Evolutionary conservation across 2,113 vertebrate species (phyloP).

Genomic region (Phrynosoma blainvillii): DNA sequence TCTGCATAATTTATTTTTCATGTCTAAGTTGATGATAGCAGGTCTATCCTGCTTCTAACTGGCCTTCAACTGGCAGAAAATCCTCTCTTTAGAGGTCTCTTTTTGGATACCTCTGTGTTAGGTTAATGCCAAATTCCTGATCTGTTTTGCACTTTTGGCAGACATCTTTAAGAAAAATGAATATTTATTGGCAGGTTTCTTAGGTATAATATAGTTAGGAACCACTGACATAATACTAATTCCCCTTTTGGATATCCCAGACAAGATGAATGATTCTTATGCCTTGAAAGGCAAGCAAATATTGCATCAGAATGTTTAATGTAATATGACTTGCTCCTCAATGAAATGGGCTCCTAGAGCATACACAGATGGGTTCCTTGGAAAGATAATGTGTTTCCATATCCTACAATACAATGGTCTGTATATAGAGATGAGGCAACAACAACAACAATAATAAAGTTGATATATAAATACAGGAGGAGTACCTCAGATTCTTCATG

Average conservation of each 20-base stretch:
- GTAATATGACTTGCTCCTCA: not conserved
- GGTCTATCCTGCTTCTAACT: slow-evolving; percentile 10
- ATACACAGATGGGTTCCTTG: not conserved
- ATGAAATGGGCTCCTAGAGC: not conserved
- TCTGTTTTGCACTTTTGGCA: slow-evolving; percentile 3
- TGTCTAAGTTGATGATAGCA: not conserved
- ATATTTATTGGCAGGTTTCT: not conserved
- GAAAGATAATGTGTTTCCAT: not conserved
- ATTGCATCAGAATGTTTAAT: not conserved
- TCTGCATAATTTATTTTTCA: slow-evolving; percentile 6
- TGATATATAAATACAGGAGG: not conserved
- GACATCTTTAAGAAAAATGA: not conserved
- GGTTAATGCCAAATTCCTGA: slow-evolving; percentile 28
- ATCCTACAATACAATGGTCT: not conserved
- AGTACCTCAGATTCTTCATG: not conserved
- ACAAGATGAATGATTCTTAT: slow-evolving; percentile 5
- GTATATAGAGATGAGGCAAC: not conserved
- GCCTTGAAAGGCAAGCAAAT: not conserved
- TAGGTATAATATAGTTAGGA: slow-evolving; percentile 6
- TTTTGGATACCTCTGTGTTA: slow-evolving; percentile 26
- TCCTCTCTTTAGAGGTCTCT: slow-evolving; percentile 6
- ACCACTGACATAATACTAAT: slow-evolving; percentile 2
- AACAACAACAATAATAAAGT: not conserved
- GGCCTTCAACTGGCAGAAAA: slow-evolving; percentile 7
- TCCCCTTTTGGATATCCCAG: not conserved